These are phyloP conservation scores for Agrilus biguttatus DNA, from an alignment of 2,888 invertebrate genomes.

Conservation along the genomic window DNA sequence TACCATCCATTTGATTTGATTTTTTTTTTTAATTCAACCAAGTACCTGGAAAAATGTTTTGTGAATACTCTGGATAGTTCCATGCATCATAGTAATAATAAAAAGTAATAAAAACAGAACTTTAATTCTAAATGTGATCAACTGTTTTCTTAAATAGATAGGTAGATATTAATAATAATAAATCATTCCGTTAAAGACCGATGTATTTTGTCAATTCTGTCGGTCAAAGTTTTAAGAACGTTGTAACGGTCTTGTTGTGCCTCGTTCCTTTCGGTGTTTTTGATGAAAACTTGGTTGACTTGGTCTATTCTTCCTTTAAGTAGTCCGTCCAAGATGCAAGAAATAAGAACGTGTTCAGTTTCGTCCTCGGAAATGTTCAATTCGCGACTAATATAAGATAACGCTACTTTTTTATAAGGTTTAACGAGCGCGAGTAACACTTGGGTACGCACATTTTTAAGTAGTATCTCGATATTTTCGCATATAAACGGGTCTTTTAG, in stretches of 20 bases:
- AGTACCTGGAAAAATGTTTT: too few species aligned
- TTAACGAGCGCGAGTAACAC: constrained; percentile 90
- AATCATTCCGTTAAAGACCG: too few species aligned
- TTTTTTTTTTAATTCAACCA: too few species aligned
- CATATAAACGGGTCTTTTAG: constrained; percentile 98
- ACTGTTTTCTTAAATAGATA: too few species aligned
- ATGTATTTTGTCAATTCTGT: constrained; percentile 29
- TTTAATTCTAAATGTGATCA: too few species aligned
- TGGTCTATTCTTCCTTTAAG: constrained; percentile 80
- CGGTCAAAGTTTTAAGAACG: constrained; percentile 86
- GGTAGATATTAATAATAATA: too few species aligned
- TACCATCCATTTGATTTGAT: too few species aligned
- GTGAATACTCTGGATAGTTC: too few species aligned
- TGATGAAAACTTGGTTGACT: constrained; percentile 78
- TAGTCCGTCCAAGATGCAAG: constrained; percentile 88
- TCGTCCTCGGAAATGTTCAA: constrained; percentile 82
- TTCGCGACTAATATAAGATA: constrained; percentile 89
- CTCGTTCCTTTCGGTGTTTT: constrained; percentile 47
- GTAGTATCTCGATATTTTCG: constrained; percentile 89
- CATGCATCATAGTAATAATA: too few species aligned
- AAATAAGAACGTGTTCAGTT: constrained; percentile 87
- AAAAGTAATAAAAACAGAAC: too few species aligned
- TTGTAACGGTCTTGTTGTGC: constrained; percentile 67
- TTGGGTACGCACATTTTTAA: constrained; percentile 89
- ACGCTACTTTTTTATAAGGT: constrained; percentile 91